Conservation (phyloP, 1,140 invertebrate genomes). For the Penaeus indicus region DNA sequence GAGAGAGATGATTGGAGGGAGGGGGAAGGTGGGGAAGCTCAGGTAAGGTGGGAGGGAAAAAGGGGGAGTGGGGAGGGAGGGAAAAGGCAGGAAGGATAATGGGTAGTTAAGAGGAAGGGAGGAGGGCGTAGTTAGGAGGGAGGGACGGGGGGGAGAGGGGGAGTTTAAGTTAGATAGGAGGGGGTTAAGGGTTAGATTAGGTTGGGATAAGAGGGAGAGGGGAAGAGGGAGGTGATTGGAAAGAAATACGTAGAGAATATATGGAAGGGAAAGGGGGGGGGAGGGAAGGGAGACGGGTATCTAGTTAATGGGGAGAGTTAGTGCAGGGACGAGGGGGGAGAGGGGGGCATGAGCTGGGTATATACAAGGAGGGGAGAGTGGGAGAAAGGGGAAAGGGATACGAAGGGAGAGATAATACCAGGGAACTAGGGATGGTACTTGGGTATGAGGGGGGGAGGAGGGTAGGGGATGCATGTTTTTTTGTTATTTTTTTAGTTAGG, state of each 20-base stretch:
- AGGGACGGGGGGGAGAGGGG: neutral
- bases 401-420: neutral
- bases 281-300: too few relatives aligned
- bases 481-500: neutral
- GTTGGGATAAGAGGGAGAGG: neutral
- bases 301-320: too few relatives aligned
- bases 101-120: too few relatives aligned
- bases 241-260: too few relatives aligned
- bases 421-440: neutral
- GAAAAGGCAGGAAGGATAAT: too few relatives aligned
- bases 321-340: too few relatives aligned
- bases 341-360: neutral
- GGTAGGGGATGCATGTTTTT: neutral
- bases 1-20: neutral
- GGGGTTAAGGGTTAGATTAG: too few relatives aligned
- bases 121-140: neutral
- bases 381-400: neutral
- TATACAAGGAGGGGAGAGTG: neutral
- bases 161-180: neutral
- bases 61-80: too few relatives aligned
- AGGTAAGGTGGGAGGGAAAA: too few relatives aligned
- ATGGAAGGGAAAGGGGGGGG: too few relatives aligned
- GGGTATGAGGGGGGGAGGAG: neutral
- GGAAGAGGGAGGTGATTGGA: slow-evolving; percentile 3
- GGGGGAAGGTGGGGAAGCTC: neutral